Percentiles rank a stretch among this genome's conserved stretches.
These are phyloP conservation scores for Drosophila phalerata DNA, from an alignment of 2,888 invertebrate species.

Conservation along the genomic window DNA sequence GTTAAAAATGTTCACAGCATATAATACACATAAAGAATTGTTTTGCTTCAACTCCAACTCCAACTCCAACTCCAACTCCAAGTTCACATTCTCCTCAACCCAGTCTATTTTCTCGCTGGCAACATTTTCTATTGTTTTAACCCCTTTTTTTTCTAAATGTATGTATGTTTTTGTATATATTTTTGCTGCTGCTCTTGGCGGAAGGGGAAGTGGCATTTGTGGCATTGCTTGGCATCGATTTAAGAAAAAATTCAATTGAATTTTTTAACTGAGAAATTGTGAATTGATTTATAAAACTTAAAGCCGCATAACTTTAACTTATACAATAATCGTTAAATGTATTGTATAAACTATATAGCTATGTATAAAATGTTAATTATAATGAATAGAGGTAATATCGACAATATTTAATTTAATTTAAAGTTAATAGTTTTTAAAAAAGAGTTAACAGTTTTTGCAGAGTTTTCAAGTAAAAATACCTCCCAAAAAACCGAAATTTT, in stretches of 20 bases:
- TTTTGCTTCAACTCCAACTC: constrained; percentile 27
- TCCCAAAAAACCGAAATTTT: no score
- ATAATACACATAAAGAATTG: constrained; percentile 76
- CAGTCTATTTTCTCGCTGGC: constrained; percentile 34
- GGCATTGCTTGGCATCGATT: constrained; percentile 67
- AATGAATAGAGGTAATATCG: no score
- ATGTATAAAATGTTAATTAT: no score
- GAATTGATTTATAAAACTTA: constrained; percentile 24
- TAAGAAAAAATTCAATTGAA: constrained; percentile 48
- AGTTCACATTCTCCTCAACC: constrained; percentile 3
- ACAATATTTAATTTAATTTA: no score
- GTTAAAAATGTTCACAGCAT: constrained; percentile 70
- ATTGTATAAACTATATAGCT: no score
- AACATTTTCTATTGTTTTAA: constrained; percentile 77
- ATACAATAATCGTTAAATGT: no score
- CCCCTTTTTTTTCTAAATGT: constrained; percentile 56
- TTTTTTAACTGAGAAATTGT: constrained; percentile 35
- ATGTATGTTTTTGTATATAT: constrained; percentile 12
- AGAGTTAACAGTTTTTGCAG: no score
- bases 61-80: constrained; percentile 6
- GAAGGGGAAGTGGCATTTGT: constrained; percentile 52
- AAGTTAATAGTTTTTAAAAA: no score
- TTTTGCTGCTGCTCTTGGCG: constrained; percentile 26
- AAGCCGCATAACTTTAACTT: constrained; percentile 5
- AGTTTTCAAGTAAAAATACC: no score